These are phyloP conservation scores for Anableps anableps DNA, from an alignment of 2,797 vertebrate species.

Conservation along the genomic window DNA sequence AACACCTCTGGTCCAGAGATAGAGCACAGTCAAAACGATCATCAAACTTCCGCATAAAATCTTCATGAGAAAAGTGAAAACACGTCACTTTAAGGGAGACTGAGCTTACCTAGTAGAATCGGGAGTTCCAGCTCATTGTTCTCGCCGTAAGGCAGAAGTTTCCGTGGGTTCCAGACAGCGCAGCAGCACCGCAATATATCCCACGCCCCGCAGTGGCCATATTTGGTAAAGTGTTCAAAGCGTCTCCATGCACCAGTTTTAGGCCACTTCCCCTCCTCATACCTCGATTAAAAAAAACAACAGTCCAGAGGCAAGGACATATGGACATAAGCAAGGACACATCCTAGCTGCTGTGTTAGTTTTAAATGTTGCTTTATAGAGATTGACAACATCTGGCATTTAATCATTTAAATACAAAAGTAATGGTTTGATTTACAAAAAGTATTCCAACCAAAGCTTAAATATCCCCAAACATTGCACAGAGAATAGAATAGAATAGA, in stretches of 20 bases:
- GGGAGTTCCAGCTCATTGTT: background rate
- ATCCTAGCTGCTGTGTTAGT: background rate
- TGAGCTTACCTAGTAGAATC: conserved; percentile 48
- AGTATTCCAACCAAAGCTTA: too few relatives aligned
- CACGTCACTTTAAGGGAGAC: accelerated
- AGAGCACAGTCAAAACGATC: accelerated
- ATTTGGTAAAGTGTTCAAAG: conserved; percentile 62
- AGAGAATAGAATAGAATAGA: background rate
- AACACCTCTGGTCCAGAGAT: background rate
- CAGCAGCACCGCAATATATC: background rate
- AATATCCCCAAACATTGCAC: background rate
- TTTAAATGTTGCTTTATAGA: background rate
- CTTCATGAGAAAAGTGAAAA: accelerated
- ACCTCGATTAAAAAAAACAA: background rate
- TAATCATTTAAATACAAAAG: background rate
- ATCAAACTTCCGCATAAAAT: accelerated
- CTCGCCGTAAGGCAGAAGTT: background rate
- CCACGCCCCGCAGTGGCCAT: conserved; percentile 59
- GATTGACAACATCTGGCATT: too few relatives aligned
- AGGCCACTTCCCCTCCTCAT: conserved; percentile 23
- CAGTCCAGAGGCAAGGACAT: background rate
- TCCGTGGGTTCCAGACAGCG: conserved; percentile 17
- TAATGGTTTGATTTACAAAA: background rate
- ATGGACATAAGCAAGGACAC: too few relatives aligned
- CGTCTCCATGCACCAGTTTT: background rate